Evolutionary conservation across 1,140 invertebrate species (phyloP), one percentile per base, ranked within the genome.

Genomic region (Drosophila nigrodunni): DNA sequence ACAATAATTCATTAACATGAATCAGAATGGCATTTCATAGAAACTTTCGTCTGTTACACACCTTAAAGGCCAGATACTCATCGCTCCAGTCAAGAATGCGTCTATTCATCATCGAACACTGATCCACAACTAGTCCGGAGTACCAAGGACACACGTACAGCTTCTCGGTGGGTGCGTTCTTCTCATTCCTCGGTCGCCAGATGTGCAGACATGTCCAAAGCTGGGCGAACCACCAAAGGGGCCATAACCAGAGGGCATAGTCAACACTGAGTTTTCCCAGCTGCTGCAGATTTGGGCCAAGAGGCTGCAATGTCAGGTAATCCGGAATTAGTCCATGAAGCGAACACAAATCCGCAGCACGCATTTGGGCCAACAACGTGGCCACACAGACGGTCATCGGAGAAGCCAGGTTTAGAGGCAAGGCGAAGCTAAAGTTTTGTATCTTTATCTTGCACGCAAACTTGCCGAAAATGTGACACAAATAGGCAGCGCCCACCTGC

Each of bases 71-170:
- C 15, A 98, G 96, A 92, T 94, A 95, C 58, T 96, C 94, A 49
- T 95, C 94, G 60, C 94, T 94, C 86, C 95, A 94, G 80, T 97
- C 95, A 77, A 97, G 95, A 70, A 95, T 94, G 68, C 96, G 93
- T 71, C 97, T 93, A 93, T 98, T 98, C 76, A 98, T 92, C 57
- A 95, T 95, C n/a, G 98, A 91, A 3, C 96, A 97, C 92, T 98
- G 97, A 90, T 98, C 97, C 62, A 98, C 95, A 25, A 98, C 92
- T 7, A 96, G 93, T 1, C 95, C 95, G 89, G 96, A 95, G 91
- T 97, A 98, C 94, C 97, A 96, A 1, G 96, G 96, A 59, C 95
- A 94, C 1, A 97, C 95, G 79, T 97, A 98, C 25, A 98, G 93
- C 89, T 95, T 95, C 81, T 97, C 96, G 1, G 96, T 96, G 1